These are phyloP conservation scores for Corythornis cristatus DNA, from an alignment of 2,113 vertebrate genomes.

Conservation along the genomic window DNA sequence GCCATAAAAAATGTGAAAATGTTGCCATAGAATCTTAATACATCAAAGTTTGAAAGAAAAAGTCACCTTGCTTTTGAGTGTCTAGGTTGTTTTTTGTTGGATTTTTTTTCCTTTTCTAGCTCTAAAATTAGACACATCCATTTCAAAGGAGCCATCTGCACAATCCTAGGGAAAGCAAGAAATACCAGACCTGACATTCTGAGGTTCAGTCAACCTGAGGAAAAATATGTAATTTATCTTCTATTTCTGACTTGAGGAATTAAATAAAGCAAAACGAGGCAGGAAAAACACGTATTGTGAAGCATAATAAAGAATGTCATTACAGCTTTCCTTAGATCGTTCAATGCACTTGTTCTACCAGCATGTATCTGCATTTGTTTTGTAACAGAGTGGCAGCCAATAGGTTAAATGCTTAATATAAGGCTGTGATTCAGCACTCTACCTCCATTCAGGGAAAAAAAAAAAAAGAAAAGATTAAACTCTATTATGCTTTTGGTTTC, in stretches of 20 bases:
- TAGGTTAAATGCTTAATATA: not conserved
- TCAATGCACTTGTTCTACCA: not conserved
- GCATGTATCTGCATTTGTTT: not conserved
- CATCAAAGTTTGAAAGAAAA: not conserved
- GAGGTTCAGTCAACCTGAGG: not conserved
- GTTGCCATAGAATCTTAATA: not conserved
- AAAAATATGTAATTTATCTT: not conserved
- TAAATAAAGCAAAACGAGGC: not conserved
- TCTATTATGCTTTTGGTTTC: not conserved
- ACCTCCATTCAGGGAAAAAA: not conserved
- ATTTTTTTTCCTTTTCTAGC: not conserved
- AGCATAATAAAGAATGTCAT: not conserved
- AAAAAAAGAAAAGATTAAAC: not conserved
- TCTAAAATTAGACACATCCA: constrained; percentile 67
- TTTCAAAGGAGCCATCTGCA: constrained; percentile 65
- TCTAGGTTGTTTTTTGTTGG: too few relatives aligned
- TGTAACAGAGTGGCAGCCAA: not conserved
- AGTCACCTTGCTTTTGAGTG: constrained; percentile 25
- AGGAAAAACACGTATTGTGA: not conserved
- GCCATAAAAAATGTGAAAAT: too few relatives aligned
- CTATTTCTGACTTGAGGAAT: constrained; percentile 20
- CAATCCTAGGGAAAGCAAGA: constrained; percentile 39
- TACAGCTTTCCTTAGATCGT: not conserved
- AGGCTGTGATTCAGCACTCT: not conserved
- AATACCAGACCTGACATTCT: constrained; percentile 17